phyloP scores from a whole-genome alignment of 2,888 invertebrate genomes.

The Chydorus sphaericus region DNA sequence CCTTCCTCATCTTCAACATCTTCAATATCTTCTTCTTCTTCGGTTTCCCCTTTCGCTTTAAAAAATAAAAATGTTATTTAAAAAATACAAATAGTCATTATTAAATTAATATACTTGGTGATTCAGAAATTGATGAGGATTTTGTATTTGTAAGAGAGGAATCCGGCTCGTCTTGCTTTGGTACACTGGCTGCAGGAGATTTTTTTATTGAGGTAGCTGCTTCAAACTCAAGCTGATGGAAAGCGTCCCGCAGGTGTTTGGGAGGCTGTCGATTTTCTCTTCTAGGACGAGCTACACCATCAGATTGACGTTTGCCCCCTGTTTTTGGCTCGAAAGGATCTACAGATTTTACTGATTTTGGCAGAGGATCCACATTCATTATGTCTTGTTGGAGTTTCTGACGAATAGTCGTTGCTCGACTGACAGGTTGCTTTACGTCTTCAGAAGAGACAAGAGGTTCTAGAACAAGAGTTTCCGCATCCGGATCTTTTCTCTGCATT shows the following conservation, averaged over 20 bases:
- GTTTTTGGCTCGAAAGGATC: not conserved
- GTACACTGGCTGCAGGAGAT: too few relatives aligned
- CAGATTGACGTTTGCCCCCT: not conserved
- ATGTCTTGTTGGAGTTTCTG: slow-evolving; percentile 12
- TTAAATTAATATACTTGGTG: too few relatives aligned
- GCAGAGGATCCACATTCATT: slow-evolving; percentile 9
- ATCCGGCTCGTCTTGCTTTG: too few relatives aligned
- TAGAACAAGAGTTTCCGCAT: not conserved
- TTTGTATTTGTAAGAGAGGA: too few relatives aligned
- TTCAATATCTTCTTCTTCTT: too few relatives aligned
- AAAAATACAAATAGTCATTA: too few relatives aligned
- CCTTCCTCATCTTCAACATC: too few relatives aligned
- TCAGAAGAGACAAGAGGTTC: not conserved
- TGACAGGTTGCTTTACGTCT: not conserved
- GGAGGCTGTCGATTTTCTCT: slow-evolving; percentile 41
- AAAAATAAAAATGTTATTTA: not conserved
- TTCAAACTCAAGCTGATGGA: slow-evolving; percentile 18
- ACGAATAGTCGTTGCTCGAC: slow-evolving; percentile 4
- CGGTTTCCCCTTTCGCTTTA: not conserved
- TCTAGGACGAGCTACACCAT: slow-evolving; percentile 19
- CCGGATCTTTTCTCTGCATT: not conserved
- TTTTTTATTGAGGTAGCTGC: too few relatives aligned
- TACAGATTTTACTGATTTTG: not conserved
- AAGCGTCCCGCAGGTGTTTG: slow-evolving; percentile 38
- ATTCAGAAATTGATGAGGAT: too few relatives aligned